A percentile compares a stretch with the other conserved stretches of the same genome.
These are phyloP conservation scores for Hydriomena furcata DNA, from an alignment of 2,888 invertebrate genomes.

Conservation along the genomic window DNA sequence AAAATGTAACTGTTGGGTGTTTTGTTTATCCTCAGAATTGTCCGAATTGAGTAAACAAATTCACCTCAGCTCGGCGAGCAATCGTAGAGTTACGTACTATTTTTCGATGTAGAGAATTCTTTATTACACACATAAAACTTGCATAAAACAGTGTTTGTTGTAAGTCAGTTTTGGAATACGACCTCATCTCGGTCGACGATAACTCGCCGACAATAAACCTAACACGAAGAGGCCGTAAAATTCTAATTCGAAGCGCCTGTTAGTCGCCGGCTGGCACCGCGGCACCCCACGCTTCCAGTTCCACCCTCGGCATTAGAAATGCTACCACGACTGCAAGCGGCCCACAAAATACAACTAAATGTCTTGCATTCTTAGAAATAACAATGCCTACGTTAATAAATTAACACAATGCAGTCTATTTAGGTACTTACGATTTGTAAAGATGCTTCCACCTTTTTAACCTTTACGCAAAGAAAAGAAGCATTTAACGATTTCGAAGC, in stretches of 20 bases:
- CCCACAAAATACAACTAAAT: constrained; percentile 23
- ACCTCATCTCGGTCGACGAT: constrained; percentile 78
- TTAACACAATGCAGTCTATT: constrained; percentile 30
- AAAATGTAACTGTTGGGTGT: too few species aligned
- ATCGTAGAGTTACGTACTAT: constrained; percentile 31
- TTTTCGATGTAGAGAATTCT: constrained; percentile 55
- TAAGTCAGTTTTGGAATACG: constrained; percentile 79
- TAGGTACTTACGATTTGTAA: constrained; percentile 34
- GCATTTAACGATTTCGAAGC: constrained; percentile 10
- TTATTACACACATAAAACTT: constrained; percentile 72
- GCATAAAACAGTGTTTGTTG: constrained; percentile 76
- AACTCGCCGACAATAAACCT: constrained; percentile 78
- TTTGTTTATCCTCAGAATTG: constrained; percentile 19
- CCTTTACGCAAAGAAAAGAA: constrained; percentile 32
- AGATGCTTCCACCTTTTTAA: constrained; percentile 29
- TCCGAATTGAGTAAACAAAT: constrained; percentile 30
- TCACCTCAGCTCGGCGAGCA: constrained; percentile 31
- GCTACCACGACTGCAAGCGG: constrained; percentile 25
- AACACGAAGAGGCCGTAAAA: constrained; percentile 81
- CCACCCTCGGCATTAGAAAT: constrained; percentile 39
- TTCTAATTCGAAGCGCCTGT: constrained; percentile 72
- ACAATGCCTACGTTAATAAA: constrained; percentile 34
- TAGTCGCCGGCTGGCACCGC: constrained; percentile 43
- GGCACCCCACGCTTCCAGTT: constrained; percentile 42
- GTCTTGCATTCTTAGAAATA: constrained; percentile 35